Evolutionary conservation across 1,140 invertebrate species (phyloP).

Genomic region (Amphibalanus amphitrite): DNA sequence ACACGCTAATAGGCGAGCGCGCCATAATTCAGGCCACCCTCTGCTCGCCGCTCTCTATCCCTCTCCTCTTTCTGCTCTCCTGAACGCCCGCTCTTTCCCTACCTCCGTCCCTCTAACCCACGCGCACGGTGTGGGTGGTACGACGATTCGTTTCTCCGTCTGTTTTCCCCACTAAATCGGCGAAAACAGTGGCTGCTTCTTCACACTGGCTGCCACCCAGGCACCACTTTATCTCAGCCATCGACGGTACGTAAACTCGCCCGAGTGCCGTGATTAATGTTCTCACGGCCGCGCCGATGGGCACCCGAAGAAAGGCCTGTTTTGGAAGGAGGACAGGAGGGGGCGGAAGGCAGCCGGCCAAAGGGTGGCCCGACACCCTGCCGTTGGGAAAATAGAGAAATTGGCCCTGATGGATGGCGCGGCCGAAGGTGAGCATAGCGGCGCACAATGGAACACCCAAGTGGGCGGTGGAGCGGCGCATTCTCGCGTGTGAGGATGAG

Average conservation of each 20-base stretch:
- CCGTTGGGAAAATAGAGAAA: slow-evolving; percentile 1
- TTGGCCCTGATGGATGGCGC: background rate
- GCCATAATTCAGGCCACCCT: background rate
- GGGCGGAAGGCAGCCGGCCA: background rate
- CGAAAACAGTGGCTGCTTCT: background rate
- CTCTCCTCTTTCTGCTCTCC: too few species aligned
- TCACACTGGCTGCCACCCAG: background rate
- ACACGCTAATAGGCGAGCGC: background rate
- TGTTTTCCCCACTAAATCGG: background rate
- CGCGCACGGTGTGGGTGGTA: too few species aligned
- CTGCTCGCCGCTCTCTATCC: too few species aligned
- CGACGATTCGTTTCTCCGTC: background rate
- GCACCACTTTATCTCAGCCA: background rate
- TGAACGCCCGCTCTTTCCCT: too few species aligned
- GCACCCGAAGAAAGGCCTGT: background rate
- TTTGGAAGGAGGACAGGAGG: background rate
- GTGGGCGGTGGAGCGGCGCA: background rate
- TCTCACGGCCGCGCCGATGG: background rate
- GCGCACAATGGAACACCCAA: background rate
- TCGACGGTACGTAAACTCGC: background rate
- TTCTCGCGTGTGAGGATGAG: background rate
- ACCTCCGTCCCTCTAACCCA: too few species aligned
- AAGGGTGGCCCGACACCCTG: background rate
- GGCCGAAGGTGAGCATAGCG: background rate
- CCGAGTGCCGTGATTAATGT: background rate